phyloP scores from a whole-genome alignment of 2,113 vertebrate species.

The Furnarius figulus region DNA sequence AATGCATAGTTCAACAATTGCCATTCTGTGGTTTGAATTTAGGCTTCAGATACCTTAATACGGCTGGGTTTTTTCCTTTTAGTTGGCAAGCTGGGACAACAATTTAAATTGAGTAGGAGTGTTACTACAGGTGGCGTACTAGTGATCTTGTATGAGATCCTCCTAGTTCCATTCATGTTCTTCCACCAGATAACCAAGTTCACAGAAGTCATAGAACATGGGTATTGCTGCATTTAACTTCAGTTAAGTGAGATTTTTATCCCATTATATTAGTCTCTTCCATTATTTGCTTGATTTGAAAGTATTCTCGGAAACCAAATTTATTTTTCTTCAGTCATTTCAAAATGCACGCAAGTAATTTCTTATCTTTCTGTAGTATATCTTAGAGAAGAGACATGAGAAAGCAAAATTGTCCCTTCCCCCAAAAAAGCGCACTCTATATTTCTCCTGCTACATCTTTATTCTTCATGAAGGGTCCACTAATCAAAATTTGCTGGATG shows the following conservation, averaged over 20 bases:
- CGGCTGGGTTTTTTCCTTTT: background rate
- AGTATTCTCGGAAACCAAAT: background rate
- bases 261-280: background rate
- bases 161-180: background rate
- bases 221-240: background rate
- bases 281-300: background rate
- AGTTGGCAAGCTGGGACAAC: background rate
- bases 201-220: background rate
- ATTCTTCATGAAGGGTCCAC: background rate
- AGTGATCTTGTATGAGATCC: background rate
- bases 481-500: background rate
- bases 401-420: background rate
- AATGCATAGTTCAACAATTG: accelerated
- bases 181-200: background rate
- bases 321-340: background rate
- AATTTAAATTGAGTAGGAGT: background rate
- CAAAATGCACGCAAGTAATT: background rate
- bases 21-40: background rate
- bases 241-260: background rate
- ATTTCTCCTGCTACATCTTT: background rate
- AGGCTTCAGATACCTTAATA: background rate
- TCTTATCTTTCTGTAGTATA: background rate
- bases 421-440: background rate
- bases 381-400: background rate
- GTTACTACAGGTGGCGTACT: background rate